phyloP scores from a whole-genome alignment of 2,113 vertebrate species.

The Microtus pennsylvanicus region DNA sequence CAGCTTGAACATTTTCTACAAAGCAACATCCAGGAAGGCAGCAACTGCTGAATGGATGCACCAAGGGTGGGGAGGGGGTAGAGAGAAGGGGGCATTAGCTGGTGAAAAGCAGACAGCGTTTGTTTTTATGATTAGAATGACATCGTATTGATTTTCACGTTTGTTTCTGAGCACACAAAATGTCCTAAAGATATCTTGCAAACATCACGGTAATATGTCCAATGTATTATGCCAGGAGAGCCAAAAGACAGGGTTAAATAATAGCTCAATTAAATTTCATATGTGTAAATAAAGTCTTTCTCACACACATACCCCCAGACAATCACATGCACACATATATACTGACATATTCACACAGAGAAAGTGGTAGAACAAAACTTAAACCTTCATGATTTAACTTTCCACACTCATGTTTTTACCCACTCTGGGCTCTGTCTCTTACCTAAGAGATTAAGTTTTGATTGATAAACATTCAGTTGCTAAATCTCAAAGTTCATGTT shows the following conservation, averaged over 20 bases:
- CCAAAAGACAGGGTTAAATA: background rate
- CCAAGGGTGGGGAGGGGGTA: constrained; percentile 15
- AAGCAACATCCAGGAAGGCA: constrained; percentile 66
- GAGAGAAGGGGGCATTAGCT: constrained; percentile 35
- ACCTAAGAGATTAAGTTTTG: background rate
- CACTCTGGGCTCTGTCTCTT: background rate
- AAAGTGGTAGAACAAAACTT: background rate
- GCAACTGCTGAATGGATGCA: constrained; percentile 44
- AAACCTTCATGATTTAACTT: background rate
- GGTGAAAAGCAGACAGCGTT: constrained; percentile 52
- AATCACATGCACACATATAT: background rate
- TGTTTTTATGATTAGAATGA: constrained; percentile 78
- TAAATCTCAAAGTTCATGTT: background rate
- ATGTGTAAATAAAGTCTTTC: background rate
- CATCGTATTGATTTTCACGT: constrained; percentile 81
- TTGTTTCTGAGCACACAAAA: constrained; percentile 72
- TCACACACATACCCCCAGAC: background rate
- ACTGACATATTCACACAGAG: background rate
- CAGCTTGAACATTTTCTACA: constrained; percentile 44
- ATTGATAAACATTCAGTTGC: background rate
- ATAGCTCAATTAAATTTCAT: background rate
- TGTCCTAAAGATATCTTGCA: constrained; percentile 72
- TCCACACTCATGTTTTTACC: background rate
- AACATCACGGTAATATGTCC: constrained; percentile 53
- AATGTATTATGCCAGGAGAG: constrained; percentile 25